phyloP scores from a whole-genome alignment of 2,888 invertebrate genomes.

The Thereva nobilitata region DNA sequence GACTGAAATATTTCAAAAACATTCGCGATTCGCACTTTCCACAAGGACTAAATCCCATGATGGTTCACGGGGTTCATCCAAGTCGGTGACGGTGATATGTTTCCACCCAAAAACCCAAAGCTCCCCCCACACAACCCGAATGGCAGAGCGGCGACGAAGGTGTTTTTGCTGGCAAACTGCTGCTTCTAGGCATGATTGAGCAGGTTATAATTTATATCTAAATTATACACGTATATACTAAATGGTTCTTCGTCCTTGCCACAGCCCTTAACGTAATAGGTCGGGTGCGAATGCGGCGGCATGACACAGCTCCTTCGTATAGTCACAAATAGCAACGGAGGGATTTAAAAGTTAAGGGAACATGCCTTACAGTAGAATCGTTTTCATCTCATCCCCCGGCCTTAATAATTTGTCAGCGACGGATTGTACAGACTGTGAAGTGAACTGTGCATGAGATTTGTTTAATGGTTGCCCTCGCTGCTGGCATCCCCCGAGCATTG shows the following conservation, averaged over 20 bases:
- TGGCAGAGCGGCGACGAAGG: slow-evolving; percentile 42
- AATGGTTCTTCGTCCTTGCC: slow-evolving; percentile 39
- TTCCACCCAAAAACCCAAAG: too few species aligned
- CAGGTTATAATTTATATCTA: slow-evolving; percentile 36
- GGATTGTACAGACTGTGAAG: slow-evolving; percentile 47
- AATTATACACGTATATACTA: slow-evolving; percentile 35
- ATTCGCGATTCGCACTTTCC: slow-evolving; percentile 36
- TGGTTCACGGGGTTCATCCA: slow-evolving; percentile 32
- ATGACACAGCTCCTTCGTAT: slow-evolving; percentile 44
- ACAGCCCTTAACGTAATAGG: slow-evolving; percentile 41
- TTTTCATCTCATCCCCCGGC: slow-evolving; percentile 44
- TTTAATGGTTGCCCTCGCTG: slow-evolving; percentile 47
- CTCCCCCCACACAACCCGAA: background rate
- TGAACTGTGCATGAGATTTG: slow-evolving; percentile 47
- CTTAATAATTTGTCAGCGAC: slow-evolving; percentile 47
- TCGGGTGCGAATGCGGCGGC: slow-evolving; percentile 44
- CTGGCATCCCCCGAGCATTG: slow-evolving; percentile 42
- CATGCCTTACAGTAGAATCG: slow-evolving; percentile 42
- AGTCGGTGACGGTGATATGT: slow-evolving; percentile 2
- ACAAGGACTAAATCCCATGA: slow-evolving; percentile 28
- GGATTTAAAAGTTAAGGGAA: slow-evolving; percentile 40
- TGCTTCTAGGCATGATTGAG: slow-evolving; percentile 46
- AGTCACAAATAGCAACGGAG: slow-evolving; percentile 29
- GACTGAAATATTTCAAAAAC: slow-evolving; percentile 36
- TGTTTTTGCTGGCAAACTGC: slow-evolving; percentile 45